Evolutionary conservation across 2,797 vertebrate species (phyloP).

Genomic region (Alauda arvensis): DNA sequence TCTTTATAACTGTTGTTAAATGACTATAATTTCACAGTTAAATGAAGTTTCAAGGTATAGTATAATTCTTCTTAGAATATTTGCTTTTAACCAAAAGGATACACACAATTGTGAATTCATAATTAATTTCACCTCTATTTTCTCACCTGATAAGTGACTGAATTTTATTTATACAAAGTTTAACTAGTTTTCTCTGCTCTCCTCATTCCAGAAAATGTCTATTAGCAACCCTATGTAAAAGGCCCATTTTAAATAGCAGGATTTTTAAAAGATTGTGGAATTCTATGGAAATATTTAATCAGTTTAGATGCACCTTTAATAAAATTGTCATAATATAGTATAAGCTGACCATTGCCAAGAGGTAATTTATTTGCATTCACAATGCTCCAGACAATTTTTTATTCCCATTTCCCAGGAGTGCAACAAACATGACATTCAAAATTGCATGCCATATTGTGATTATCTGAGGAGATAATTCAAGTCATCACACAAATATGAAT

Average conservation of each 20-base stretch:
- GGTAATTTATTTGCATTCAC: neutral
- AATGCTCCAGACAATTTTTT: conserved; percentile 11
- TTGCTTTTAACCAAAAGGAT: neutral
- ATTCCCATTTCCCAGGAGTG: conserved; percentile 26
- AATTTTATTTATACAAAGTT: neutral
- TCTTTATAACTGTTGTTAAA: neutral
- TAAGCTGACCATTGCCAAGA: conserved; percentile 9
- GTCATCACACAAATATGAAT: conserved; percentile 16
- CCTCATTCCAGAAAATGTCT: neutral
- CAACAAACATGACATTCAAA: conserved; percentile 37
- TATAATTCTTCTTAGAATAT: neutral
- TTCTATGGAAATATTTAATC: neutral
- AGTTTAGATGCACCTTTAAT: neutral
- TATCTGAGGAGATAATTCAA: conserved; percentile 23
- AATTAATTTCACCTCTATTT: neutral
- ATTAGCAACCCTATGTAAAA: neutral
- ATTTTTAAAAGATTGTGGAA: neutral
- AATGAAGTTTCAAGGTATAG: neutral
- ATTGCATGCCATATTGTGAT: conserved; percentile 15
- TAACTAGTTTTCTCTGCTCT: neutral
- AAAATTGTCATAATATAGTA: conserved; percentile 4
- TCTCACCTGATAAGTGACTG: neutral
- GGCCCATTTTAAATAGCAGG: neutral
- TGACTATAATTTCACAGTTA: neutral
- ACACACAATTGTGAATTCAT: neutral